These are phyloP conservation scores for Vulpes vulpes DNA, from an alignment of 2,113 vertebrate species.

Conservation along the genomic window DNA sequence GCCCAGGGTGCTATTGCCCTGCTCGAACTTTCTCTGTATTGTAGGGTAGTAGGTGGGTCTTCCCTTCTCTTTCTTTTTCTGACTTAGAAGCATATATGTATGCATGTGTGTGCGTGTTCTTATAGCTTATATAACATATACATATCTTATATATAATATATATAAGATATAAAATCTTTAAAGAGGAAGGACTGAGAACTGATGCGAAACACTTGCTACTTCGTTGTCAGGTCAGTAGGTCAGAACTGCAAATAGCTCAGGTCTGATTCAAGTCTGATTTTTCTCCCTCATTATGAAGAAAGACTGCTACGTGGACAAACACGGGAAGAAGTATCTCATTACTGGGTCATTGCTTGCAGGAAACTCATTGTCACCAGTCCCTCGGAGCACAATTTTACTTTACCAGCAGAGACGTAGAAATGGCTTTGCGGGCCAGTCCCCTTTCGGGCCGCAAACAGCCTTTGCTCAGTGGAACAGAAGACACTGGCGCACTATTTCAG, in stretches of 20 bases:
- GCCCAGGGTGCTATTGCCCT: neutral
- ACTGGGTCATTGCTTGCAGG: neutral
- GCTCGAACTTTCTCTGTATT: neutral
- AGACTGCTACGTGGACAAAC: neutral
- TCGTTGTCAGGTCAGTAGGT: neutral
- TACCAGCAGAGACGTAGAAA: neutral
- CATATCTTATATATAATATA: neutral
- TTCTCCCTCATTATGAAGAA: conserved; percentile 25
- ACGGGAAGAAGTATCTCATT: conserved; percentile 15
- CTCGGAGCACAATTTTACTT: neutral
- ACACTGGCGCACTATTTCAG: rapidly evolving
- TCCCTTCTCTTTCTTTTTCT: neutral
- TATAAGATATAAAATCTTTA: neutral
- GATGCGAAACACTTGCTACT: neutral
- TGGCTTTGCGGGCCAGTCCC: neutral
- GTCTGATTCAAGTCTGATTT: conserved; percentile 12
- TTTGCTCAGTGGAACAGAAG: neutral
- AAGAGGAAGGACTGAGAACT: neutral
- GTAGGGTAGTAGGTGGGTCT: neutral
- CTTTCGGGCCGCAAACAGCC: neutral
- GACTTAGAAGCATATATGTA: neutral
- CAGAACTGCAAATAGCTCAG: neutral
- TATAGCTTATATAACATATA: neutral
- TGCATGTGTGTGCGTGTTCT: neutral
- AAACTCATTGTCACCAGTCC: conserved; percentile 10